Conservation (phyloP, 2,888 invertebrate species). For the Drosophila barbarae region DNA sequence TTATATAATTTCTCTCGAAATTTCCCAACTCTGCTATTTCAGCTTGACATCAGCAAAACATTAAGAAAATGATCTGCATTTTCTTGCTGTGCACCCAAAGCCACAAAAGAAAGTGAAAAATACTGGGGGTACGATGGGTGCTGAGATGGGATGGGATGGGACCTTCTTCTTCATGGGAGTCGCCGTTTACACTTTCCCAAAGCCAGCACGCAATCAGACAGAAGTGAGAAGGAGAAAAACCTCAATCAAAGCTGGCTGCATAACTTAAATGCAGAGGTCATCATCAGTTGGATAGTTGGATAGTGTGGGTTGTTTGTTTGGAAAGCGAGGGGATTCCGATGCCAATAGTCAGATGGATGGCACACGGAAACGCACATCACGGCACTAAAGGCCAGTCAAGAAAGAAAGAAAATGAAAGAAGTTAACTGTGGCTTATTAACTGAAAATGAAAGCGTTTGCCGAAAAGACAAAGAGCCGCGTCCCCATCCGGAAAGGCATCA, state of each 20-base stretch:
- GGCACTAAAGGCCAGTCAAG: constrained; percentile 21
- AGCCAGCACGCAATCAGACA: constrained; percentile 51
- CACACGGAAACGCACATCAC: constrained; percentile 72
- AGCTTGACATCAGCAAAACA: neutral
- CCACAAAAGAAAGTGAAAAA: constrained; percentile 69
- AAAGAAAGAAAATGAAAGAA: constrained; percentile 54
- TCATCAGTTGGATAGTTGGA: constrained; percentile 42
- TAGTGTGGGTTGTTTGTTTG: constrained; percentile 65
- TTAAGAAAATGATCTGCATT: constrained; percentile 3
- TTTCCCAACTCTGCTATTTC: neutral
- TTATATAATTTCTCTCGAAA: neutral
- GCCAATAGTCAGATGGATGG: constrained; percentile 61
- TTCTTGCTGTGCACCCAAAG: constrained; percentile 16
- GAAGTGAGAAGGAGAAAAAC: constrained; percentile 56
- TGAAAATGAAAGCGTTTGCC: constrained; percentile 75
- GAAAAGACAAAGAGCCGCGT: constrained; percentile 43
- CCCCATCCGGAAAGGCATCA: constrained; percentile 22
- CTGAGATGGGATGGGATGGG: constrained; percentile 10
- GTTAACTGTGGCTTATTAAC: constrained; percentile 73
- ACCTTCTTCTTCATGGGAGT: constrained; percentile 57
- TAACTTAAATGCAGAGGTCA: constrained; percentile 70
- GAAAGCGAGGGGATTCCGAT: constrained; percentile 23
- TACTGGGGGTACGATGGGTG: constrained; percentile 13
- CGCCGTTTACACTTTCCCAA: constrained; percentile 70
- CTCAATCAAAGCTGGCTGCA: constrained; percentile 69